Conservation (phyloP, 1,140 invertebrate genomes). For the Drosophila simulans region DNA sequence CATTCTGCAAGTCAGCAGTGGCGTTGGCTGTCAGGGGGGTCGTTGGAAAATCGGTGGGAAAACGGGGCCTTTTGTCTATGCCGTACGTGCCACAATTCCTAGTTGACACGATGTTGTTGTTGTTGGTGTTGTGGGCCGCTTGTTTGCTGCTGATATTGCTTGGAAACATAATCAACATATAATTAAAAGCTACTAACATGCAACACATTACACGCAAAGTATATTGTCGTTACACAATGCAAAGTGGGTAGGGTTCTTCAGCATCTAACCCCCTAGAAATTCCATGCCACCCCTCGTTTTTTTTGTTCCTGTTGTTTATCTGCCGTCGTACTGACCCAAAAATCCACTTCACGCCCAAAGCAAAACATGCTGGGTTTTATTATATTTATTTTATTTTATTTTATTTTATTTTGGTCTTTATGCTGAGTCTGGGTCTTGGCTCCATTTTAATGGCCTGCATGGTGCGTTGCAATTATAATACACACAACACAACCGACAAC, state of each 20-base stretch:
- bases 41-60: not conserved
- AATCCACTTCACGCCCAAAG: slow-evolving; percentile 60
- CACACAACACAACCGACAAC: not conserved
- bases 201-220: slow-evolving; percentile 80
- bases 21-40: not conserved
- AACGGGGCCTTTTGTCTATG: slow-evolving; percentile 46
- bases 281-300: slow-evolving; percentile 3
- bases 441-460: slow-evolving; percentile 59
- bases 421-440: slow-evolving; percentile 64
- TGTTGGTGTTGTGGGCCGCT: not conserved
- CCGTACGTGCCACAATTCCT: slow-evolving; percentile 67
- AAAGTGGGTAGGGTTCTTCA: slow-evolving; percentile 11
- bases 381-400: slow-evolving; percentile 52
- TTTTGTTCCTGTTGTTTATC: slow-evolving; percentile 1
- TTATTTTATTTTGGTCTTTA: slow-evolving; percentile 6
- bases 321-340: slow-evolving; percentile 62
- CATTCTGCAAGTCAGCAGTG: slow-evolving; percentile 51
- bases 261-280: slow-evolving; percentile 21
- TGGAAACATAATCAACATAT: slow-evolving; percentile 79
- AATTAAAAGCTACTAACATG: slow-evolving; percentile 81
- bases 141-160: slow-evolving; percentile 59
- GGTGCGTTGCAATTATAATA: slow-evolving; percentile 68
- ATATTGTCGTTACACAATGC: slow-evolving; percentile 62
- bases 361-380: slow-evolving; percentile 36
- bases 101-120: slow-evolving; percentile 45